These are phyloP conservation scores for Aproaerema taeniolella DNA, from an alignment of 2,888 invertebrate genomes.

Conservation along the genomic window DNA sequence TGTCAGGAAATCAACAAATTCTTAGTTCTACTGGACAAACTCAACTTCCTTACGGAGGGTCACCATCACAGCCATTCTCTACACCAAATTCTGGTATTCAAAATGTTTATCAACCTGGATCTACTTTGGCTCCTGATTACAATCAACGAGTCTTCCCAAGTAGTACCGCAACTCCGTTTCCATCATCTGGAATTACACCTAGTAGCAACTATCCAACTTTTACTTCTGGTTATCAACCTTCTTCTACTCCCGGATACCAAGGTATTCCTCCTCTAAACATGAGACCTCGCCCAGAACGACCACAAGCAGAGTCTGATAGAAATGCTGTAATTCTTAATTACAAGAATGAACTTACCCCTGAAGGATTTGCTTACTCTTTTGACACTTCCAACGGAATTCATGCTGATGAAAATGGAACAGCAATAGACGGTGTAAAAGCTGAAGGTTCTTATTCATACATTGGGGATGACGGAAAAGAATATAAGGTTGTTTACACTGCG, in stretches of 20 bases:
- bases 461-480: slow-evolving; percentile 60
- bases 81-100: background rate
- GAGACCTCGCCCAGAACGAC: slow-evolving; percentile 29
- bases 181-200: slow-evolving; percentile 5
- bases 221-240: slow-evolving; percentile 3
- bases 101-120: slow-evolving; percentile 1
- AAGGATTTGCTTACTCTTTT: slow-evolving; percentile 49
- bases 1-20: background rate
- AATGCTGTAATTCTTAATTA: slow-evolving; percentile 48
- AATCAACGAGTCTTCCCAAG: slow-evolving; percentile 3
- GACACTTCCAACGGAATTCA: slow-evolving; percentile 64
- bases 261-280: background rate
- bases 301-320: slow-evolving; percentile 43
- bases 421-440: slow-evolving; percentile 49
- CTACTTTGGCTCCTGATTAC: slow-evolving; percentile 7
- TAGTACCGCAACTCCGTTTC: slow-evolving; percentile 3
- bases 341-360: slow-evolving; percentile 41
- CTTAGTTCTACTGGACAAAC: background rate
- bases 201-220: background rate
- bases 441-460: slow-evolving; percentile 55
- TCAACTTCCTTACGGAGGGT: background rate
- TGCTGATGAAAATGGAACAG: slow-evolving; percentile 51
- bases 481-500: slow-evolving; percentile 50
- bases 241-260: no score
- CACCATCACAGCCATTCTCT: background rate